Conservation (phyloP, 1,140 invertebrate species). For the Trachymyrmex cornetzi region DNA sequence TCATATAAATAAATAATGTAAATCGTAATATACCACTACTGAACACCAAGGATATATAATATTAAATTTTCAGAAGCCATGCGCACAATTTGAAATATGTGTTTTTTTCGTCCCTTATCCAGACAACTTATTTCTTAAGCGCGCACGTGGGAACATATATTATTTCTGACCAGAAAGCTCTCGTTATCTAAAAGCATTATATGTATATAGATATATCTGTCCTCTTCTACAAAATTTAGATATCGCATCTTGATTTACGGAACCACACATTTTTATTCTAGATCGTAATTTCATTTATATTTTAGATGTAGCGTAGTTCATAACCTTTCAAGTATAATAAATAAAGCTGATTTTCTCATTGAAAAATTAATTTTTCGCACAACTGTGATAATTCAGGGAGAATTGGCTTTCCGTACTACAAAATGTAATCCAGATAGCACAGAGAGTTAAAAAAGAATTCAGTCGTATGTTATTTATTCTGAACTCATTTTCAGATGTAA, state of each 20-base stretch:
- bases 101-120: conserved; percentile 13
- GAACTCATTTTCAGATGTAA: no score
- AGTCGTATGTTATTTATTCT: no score
- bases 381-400: neutral
- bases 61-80: conserved; percentile 27
- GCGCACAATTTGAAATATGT: conserved; percentile 25
- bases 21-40: neutral
- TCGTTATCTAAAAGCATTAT: conserved; percentile 17
- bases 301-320: neutral
- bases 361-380: neutral
- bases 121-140: neutral
- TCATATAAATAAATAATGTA: neutral
- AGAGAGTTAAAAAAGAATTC: no score
- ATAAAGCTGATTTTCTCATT: neutral
- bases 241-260: neutral
- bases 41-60: neutral
- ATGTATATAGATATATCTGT: neutral
- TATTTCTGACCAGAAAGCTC: conserved; percentile 17
- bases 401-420: neutral
- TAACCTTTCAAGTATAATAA: neutral
- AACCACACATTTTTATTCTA: conserved; percentile 4
- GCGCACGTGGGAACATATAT: conserved; percentile 11
- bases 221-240: conserved; percentile 8
- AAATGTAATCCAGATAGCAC: neutral
- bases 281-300: conserved; percentile 9